phyloP scores from a whole-genome alignment of 2,797 vertebrate species.

The Denticeps clupeoides region DNA sequence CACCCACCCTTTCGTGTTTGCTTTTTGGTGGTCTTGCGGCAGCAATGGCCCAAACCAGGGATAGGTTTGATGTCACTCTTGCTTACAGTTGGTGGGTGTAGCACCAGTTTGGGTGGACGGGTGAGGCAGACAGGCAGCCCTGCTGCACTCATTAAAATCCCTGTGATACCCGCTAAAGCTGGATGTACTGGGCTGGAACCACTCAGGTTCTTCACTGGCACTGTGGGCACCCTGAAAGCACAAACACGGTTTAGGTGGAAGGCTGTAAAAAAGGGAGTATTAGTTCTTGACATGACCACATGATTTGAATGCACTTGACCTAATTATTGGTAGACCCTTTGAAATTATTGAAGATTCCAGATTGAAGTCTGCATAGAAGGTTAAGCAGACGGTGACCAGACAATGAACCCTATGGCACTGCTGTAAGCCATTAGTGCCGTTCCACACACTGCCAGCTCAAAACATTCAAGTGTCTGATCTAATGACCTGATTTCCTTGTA shows the following conservation, averaged over 20 bases:
- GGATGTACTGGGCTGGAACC: constrained; percentile 84
- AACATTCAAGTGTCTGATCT: no score
- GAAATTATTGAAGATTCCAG: no score
- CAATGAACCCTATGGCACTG: no score
- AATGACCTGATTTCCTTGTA: no score
- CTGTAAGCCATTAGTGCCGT: no score
- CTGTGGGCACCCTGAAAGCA: constrained; percentile 73
- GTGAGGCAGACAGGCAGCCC: constrained; percentile 90
- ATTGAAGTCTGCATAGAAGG: no score
- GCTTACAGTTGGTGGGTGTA: constrained; percentile 83
- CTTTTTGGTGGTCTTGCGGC: constrained; percentile 88
- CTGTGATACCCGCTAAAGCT: constrained; percentile 90
- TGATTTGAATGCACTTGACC: no score
- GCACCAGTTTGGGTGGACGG: constrained; percentile 79
- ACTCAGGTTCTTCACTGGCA: constrained; percentile 90
- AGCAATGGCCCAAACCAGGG: constrained; percentile 76
- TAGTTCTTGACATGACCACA: no score
- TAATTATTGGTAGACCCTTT: no score
- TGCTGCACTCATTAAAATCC: constrained; percentile 89
- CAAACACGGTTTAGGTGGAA: background rate
- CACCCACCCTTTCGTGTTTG: constrained; percentile 78
- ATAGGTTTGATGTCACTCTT: constrained; percentile 89
- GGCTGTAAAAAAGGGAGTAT: background rate
- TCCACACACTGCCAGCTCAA: no score
- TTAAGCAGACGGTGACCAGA: no score